Base-by-base conservation (phyloP, 2,797 vertebrate species). In the Poeciliopsis presidionis region DNA sequence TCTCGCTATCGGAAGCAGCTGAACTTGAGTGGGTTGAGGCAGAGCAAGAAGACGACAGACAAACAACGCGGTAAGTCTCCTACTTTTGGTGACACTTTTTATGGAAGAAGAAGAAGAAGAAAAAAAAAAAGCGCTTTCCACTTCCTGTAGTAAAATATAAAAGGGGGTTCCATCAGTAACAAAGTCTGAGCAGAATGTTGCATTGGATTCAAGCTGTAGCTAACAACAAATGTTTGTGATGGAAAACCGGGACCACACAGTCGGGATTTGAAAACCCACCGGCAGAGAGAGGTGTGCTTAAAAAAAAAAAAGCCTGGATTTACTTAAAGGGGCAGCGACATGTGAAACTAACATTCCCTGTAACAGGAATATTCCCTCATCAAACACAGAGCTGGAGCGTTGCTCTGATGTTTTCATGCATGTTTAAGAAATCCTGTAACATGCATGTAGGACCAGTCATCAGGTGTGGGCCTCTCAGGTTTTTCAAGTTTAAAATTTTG, bases 171-270 rank as follows among this genome's bases (percentile, higher is more conserved):
- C 83, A 87, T 85, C 81, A 89, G 81, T 73, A 87, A 74, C 74
- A 70, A 25, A 75, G 74, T 83, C 76, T 74, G 72, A 77, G 87
- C 83, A 80, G 79, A 88, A 85, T 87, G 87, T 89, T 89, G 86
- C 69, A 87, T 65, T 90, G 77, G 82, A 90, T 88, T 77, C 7
- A 85, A 86, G 79, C 80, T 85, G 92, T 88, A 92, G 83, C 85
- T 89, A 93, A 86, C 92, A 93, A 94, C 92, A 91, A 59, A 84
- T 28, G 76, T 76, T 86, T 93, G 93, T 91, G 89, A 94, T 93
- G 91, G 92, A 93, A 95, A 94, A 87, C 73, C 43, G 86, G 59
- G 92, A 94, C 92, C 94, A 94, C 93, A 95, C 90, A 94, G 85
- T 81, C 33, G 69, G 89, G 65, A 83, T 84, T 81, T 81, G 89